phyloP scores from a whole-genome alignment of 2,113 vertebrate genomes.

The Chaenogobius annularis region DNA sequence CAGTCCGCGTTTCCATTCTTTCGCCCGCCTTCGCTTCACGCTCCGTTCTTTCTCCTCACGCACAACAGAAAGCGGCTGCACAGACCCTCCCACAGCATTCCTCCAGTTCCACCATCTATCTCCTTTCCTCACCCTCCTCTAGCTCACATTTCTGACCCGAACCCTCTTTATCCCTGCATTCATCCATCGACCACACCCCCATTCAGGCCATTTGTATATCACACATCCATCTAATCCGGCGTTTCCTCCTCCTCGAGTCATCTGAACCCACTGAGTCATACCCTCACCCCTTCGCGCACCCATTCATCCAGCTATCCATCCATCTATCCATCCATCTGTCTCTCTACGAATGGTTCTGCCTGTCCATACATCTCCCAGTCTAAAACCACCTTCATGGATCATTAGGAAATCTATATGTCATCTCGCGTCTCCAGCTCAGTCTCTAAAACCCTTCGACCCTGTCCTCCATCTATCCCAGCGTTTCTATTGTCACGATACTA shows the following conservation, averaged over 20 bases:
- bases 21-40: neutral
- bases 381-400: slow-evolving; percentile 63
- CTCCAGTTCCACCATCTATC: slow-evolving; percentile 13
- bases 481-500: neutral
- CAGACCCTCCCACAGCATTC: slow-evolving; percentile 31
- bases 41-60: neutral
- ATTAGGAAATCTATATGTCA: slow-evolving; percentile 57
- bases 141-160: slow-evolving; percentile 26
- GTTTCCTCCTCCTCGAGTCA: slow-evolving; percentile 16
- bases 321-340: slow-evolving; percentile 30
- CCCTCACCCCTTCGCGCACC: slow-evolving; percentile 19
- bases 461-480: slow-evolving; percentile 37
- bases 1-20: too few species aligned
- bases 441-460: slow-evolving; percentile 36
- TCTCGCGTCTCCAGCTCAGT: slow-evolving; percentile 13
- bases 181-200: slow-evolving; percentile 17
- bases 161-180: slow-evolving; percentile 21
- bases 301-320: slow-evolving; percentile 29
- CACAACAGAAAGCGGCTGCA: slow-evolving; percentile 14
- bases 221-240: slow-evolving; percentile 29
- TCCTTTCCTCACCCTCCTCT: slow-evolving; percentile 10
- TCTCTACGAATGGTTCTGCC: slow-evolving; percentile 12
- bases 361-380: slow-evolving; percentile 28
- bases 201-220: slow-evolving; percentile 3
- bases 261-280: slow-evolving; percentile 29